Evolutionary conservation across 2,113 vertebrate species (phyloP), one percentile per base, ranked within the genome.

Genomic region (Dromaius novaehollandiae): DNA sequence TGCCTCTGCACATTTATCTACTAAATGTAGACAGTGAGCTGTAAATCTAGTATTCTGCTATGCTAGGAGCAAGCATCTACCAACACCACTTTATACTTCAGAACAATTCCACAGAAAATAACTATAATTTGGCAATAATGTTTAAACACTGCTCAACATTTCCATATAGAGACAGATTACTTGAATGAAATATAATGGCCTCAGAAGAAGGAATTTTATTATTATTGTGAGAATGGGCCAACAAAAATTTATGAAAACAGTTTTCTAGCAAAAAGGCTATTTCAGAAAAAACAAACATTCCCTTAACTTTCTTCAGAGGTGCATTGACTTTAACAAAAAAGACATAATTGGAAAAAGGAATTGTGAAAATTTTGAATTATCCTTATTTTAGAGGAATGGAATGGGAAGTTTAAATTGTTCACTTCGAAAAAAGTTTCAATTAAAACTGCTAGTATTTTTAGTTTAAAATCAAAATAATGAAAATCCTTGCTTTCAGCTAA

Each of bases 1-100:
- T 32, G 30, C 86, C 96, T 95, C 88, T 83, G 82, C 92, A 88
- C 55, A 83, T 95, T 89, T 83, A 90, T 96, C 71, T 95, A 24
- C 82, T 83, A 95, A 94, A 66, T 36, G 63, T 79, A 63, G 80
- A 61, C 74, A 87, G 70, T 38, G 21, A 81, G 70, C 64, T 68
- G 70, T 83, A 96, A 95, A 85, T 94, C 79, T 42, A 65, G 44
- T 51, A 50, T 18, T 71, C 46, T 6, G 8, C 26, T 89, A 64
- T 44, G 58, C 81, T 36, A 63, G 46, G 79, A 93, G 60, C 34
- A 86, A 46, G 61, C 26, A 73, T 79, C 78, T 58, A 69, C 78
- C 58, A 65, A n/a, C 19, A 64, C 28, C 1, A 6, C 83, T 61
- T 48, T 84, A 51, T n/a, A 44, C 85, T 83, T 79, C 65, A 82